phyloP scores from a whole-genome alignment of 2,888 invertebrate genomes.

The Arctia plantaginis region DNA sequence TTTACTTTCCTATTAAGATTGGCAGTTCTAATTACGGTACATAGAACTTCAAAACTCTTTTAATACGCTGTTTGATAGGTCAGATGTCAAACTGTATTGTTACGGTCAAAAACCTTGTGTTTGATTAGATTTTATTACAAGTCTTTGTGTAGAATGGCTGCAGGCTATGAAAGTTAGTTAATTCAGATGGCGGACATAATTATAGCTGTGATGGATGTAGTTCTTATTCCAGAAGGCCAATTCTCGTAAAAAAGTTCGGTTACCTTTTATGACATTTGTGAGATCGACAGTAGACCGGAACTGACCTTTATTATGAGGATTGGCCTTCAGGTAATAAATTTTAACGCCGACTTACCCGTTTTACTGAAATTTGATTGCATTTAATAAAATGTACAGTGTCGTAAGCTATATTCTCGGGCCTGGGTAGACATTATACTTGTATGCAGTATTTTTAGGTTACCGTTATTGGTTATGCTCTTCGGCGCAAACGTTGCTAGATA shows the following conservation, averaged over 20 bases:
- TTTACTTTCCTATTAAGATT: constrained; percentile 18
- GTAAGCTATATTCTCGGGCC: not conserved
- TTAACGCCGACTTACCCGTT: not conserved
- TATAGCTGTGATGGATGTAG: constrained; percentile 33
- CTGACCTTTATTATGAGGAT: too few relatives aligned
- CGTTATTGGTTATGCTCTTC: not conserved
- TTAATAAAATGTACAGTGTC: not conserved
- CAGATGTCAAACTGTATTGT: constrained; percentile 54
- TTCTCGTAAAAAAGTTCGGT: too few relatives aligned
- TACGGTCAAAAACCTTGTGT: constrained; percentile 57
- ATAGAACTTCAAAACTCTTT: constrained; percentile 32
- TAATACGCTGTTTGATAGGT: constrained; percentile 42
- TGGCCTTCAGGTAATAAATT: not conserved
- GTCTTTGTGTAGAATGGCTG: constrained; percentile 53
- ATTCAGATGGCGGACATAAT: constrained; percentile 46
- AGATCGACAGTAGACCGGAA: too few relatives aligned
- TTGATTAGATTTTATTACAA: constrained; percentile 58
- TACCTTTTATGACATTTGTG: too few relatives aligned
- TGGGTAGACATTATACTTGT: not conserved
- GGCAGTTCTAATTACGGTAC: constrained; percentile 47
- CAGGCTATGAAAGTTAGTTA: constrained; percentile 58
- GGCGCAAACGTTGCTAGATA: not conserved
- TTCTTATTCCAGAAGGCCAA: too few relatives aligned
- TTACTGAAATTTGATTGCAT: not conserved
- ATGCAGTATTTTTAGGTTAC: not conserved